phyloP scores from a whole-genome alignment of 2,797 vertebrate genomes.

The Danio kyathit region DNA sequence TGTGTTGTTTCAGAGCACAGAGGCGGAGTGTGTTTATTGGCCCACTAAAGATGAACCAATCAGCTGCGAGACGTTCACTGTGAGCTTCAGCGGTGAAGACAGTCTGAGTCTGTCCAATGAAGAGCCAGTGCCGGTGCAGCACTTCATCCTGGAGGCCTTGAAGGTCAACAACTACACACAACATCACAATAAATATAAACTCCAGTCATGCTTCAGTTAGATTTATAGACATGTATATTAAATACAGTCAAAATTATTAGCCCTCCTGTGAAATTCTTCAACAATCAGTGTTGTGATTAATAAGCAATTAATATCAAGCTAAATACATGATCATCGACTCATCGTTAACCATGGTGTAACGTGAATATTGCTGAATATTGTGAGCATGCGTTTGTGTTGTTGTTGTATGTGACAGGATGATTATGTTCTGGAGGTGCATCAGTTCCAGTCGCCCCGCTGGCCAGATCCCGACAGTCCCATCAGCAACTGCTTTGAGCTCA shows the following conservation, averaged over 20 bases:
- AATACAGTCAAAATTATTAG: no score
- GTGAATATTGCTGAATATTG: not conserved
- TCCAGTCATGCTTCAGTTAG: no score
- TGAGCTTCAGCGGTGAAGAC: conserved; percentile 87
- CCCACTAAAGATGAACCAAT: conserved; percentile 91
- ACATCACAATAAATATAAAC: no score
- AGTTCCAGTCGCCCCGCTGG: conserved; percentile 91
- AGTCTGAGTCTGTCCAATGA: conserved; percentile 87
- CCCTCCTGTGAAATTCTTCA: no score
- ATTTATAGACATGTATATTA: no score
- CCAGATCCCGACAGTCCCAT: conserved; percentile 96
- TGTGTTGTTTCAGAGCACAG: conserved; percentile 66
- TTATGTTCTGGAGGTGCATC: conserved; percentile 88
- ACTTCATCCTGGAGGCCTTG: conserved; percentile 89
- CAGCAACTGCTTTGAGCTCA: conserved; percentile 93
- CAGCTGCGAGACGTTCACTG: conserved; percentile 91
- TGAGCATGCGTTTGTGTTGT: not conserved
- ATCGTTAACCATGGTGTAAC: not conserved
- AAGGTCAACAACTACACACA: conserved; percentile 78
- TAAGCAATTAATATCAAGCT: no score
- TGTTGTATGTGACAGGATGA: conserved; percentile 81
- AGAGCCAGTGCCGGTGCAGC: conserved; percentile 89
- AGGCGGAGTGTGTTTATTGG: conserved; percentile 89
- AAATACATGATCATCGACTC: no score
- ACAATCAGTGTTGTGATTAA: no score